Evolutionary conservation across 2,113 vertebrate species (phyloP).

Genomic region (Corvus hawaiiensis): DNA sequence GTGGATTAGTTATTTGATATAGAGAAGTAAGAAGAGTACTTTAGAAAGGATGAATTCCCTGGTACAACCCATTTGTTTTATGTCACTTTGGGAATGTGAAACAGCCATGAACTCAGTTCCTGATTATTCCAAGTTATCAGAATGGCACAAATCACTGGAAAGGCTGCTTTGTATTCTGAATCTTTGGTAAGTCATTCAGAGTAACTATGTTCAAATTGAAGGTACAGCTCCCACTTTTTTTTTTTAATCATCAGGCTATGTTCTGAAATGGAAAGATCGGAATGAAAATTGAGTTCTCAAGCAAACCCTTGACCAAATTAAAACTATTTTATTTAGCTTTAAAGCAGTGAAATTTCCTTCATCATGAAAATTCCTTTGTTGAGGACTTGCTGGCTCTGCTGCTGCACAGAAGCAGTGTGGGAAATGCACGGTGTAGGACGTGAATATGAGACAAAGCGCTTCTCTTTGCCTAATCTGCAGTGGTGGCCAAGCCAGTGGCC

Average conservation of each 20-base stretch:
- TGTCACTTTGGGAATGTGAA: neutral
- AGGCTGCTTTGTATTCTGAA: neutral
- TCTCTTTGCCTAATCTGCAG: neutral
- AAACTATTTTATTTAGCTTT: neutral
- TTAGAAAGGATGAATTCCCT: neutral
- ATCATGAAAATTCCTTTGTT: neutral
- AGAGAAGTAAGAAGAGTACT: neutral
- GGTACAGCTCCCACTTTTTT: neutral
- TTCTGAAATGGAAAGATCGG: neutral
- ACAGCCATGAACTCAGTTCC: neutral
- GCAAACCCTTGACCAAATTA: neutral
- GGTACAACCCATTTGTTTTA: neutral
- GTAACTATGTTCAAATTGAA: neutral
- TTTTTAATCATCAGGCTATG: neutral
- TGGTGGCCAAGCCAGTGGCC: neutral
- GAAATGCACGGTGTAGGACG: accelerated
- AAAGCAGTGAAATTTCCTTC: neutral
- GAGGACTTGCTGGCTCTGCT: neutral
- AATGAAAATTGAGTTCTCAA: neutral
- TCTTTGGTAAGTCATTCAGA: neutral
- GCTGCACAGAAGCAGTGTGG: neutral
- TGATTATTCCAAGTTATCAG: neutral
- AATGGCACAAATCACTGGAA: neutral
- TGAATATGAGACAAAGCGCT: neutral
- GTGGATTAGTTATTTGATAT: neutral